Evolutionary conservation across 1,140 invertebrate species (phyloP).

Genomic region (Tetragnatha versicolor): DNA sequence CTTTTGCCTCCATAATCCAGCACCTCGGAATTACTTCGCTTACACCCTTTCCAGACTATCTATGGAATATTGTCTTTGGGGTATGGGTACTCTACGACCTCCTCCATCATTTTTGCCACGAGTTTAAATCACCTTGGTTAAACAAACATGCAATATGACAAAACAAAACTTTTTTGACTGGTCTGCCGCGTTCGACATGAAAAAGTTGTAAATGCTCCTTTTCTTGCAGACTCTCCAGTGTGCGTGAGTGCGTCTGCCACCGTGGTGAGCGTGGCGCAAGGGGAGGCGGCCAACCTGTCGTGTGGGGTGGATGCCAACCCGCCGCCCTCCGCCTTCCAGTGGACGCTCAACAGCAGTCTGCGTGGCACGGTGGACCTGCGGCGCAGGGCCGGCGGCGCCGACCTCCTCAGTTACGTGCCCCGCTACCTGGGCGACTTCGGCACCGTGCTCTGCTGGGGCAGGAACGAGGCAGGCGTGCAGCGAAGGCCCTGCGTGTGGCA

Average conservation of each 20-base stretch:
- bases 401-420: constrained; percentile 45
- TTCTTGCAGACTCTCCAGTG: constrained; percentile 78
- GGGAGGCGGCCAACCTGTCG: constrained; percentile 83
- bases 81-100: no score
- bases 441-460: constrained; percentile 55
- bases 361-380: constrained; percentile 74
- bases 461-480: constrained; percentile 51
- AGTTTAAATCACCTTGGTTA: no score
- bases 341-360: constrained; percentile 92
- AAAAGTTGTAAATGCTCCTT: no score
- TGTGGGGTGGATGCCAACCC: constrained; percentile 91
- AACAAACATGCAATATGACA: no score
- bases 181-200: no score
- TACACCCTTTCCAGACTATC: no score
- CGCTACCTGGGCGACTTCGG: constrained; percentile 44
- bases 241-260: constrained; percentile 79
- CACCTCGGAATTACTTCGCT: no score
- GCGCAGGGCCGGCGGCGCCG: not conserved
- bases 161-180: no score
- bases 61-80: no score
- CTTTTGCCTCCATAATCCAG: no score
- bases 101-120: no score
- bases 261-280: constrained; percentile 82
- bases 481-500: constrained; percentile 50
- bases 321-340: constrained; percentile 75